phyloP scores from a whole-genome alignment of 2,113 vertebrate species.

The Podarcis cretensis region DNA sequence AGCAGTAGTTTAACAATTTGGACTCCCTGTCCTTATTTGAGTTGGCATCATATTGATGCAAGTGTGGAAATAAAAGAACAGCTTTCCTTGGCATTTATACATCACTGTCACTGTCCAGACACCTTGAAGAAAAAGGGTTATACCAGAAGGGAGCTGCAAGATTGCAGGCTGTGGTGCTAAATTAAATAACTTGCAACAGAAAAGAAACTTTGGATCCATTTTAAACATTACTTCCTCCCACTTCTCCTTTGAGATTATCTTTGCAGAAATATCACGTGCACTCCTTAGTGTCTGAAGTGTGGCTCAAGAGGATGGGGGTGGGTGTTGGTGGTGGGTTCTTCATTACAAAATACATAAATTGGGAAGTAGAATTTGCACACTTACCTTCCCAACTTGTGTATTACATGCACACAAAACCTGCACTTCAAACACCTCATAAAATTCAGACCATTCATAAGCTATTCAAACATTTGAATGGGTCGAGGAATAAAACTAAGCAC shows the following conservation, averaged over 20 bases:
- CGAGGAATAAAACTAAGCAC: no score
- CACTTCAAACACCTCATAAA: background rate
- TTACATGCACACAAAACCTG: background rate
- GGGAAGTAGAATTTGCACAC: background rate
- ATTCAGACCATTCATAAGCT: background rate
- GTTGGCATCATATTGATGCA: no score
- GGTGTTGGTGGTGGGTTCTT: background rate
- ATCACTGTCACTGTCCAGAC: no score
- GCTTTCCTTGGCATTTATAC: no score
- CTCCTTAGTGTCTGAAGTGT: background rate
- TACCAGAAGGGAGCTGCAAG: no score
- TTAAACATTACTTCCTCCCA: background rate
- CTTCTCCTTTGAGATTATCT: background rate
- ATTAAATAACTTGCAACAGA: background rate
- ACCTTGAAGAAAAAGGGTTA: no score
- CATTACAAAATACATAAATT: background rate
- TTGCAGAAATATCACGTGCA: background rate
- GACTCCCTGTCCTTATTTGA: no score
- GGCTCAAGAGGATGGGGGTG: background rate
- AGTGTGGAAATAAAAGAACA: no score
- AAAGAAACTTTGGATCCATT: background rate
- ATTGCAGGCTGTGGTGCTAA: background rate
- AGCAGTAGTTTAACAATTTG: no score
- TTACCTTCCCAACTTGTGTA: background rate
- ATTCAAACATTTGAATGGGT: no score